phyloP scores from a whole-genome alignment of 2,888 invertebrate species.

The Drosophila anceps region DNA sequence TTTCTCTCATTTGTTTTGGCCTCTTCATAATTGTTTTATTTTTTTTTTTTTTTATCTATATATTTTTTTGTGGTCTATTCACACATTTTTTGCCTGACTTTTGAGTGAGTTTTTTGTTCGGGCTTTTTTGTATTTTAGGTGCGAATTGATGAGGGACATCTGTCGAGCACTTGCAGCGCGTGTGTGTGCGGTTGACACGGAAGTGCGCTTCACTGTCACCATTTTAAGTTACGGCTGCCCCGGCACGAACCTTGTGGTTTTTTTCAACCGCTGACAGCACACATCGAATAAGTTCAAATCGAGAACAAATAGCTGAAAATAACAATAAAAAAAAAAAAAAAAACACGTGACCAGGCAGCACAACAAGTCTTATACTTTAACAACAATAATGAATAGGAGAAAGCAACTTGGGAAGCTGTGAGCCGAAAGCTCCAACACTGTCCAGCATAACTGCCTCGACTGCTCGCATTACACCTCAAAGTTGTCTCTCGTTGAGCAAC shows the following conservation, averaged over 20 bases:
- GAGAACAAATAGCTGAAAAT: slow-evolving; percentile 4
- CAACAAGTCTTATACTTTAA: background rate
- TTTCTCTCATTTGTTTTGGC: slow-evolving; percentile 22
- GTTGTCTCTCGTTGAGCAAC: slow-evolving; percentile 17
- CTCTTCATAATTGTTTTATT: slow-evolving; percentile 46
- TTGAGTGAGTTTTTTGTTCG: slow-evolving; percentile 5
- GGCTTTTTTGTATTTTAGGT: slow-evolving; percentile 31
- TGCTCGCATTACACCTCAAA: background rate
- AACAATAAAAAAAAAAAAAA: background rate
- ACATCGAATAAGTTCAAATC: slow-evolving; percentile 28
- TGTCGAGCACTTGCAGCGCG: slow-evolving; percentile 33
- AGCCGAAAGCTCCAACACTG: background rate
- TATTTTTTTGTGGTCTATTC: slow-evolving; percentile 19
- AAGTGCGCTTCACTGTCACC: slow-evolving; percentile 58
- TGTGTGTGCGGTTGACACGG: slow-evolving; percentile 40
- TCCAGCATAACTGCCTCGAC: background rate
- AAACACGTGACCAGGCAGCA: background rate
- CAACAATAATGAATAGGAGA: background rate
- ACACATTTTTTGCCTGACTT: slow-evolving; percentile 7
- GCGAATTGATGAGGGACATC: slow-evolving; percentile 57
- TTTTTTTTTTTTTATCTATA: slow-evolving; percentile 2
- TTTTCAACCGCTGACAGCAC: slow-evolving; percentile 23
- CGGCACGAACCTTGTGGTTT: slow-evolving; percentile 63
- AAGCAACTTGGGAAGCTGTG: too few species aligned
- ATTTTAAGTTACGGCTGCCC: slow-evolving; percentile 65